Percentiles rank a stretch among this genome's conserved stretches.
Evolutionary conservation across 53 echinoderm and acorn worm species (phyloP).

Genomic region (Crossaster papposus): DNA sequence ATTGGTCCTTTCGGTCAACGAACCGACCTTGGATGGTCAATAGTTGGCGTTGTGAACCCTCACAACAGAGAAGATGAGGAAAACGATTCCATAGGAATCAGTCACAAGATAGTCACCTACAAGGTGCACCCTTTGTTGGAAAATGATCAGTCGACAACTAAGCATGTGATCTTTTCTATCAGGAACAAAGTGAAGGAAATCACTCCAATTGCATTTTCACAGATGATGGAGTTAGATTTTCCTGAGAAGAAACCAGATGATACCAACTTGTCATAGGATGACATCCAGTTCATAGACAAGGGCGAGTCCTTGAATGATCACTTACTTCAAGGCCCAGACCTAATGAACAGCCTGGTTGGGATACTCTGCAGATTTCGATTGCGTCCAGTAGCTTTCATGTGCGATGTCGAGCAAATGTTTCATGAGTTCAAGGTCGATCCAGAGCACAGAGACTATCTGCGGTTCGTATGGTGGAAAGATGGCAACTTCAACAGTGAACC

Average conservation of each 20-base stretch:
- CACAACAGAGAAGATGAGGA: neutral
- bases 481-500: conserved; percentile 26
- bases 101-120: conserved; percentile 46
- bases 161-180: neutral
- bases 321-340: conserved; percentile 56
- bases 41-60: conserved; percentile 49
- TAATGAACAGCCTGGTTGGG: conserved; percentile 45
- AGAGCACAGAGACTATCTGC: conserved; percentile 45
- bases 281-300: conserved; percentile 36
- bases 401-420: conserved; percentile 42
- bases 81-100: conserved; percentile 53
- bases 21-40: conserved; percentile 67
- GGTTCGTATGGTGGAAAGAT: conserved; percentile 74
- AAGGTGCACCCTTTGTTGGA: conserved; percentile 35
- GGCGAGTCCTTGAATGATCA: conserved; percentile 43
- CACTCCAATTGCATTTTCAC: conserved; percentile 44
- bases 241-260: conserved; percentile 17
- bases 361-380: conserved; percentile 58
- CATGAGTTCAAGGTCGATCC: neutral
- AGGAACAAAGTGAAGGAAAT: conserved; percentile 50
- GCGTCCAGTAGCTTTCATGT: conserved; percentile 49
- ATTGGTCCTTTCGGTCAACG: conserved; percentile 48
- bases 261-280: conserved; percentile 24
- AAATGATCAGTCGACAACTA: neutral
- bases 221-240: conserved; percentile 62